Conservation (phyloP, 2,888 invertebrate genomes). For the Ormyrus labotus region DNA sequence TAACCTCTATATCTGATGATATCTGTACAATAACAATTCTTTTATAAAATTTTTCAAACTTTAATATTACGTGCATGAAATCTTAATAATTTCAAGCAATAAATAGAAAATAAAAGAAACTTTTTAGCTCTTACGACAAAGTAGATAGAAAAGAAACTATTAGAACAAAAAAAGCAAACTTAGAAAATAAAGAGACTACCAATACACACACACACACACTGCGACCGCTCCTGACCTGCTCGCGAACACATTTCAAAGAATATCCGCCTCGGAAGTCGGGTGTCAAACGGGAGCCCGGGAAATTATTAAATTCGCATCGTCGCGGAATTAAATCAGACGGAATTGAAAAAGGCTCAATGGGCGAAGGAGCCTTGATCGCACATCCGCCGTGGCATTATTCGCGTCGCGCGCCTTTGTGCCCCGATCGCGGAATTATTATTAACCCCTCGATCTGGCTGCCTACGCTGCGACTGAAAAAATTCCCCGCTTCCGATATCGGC, state of each 20-base stretch:
- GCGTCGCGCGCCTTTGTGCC: background rate
- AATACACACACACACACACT: too few relatives aligned
- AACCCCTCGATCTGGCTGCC: background rate
- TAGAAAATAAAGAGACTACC: constrained; percentile 16
- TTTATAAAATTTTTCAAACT: too few relatives aligned
- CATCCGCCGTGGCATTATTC: too few relatives aligned
- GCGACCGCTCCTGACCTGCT: too few relatives aligned
- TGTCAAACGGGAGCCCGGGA: constrained; percentile 28
- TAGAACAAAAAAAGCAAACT: too few relatives aligned
- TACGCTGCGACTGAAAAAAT: constrained; percentile 27
- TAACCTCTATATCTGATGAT: too few relatives aligned
- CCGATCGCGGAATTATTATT: constrained; percentile 19
- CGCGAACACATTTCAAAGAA: constrained; percentile 35
- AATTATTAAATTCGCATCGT: constrained; percentile 50
- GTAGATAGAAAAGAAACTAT: too few relatives aligned
- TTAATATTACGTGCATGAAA: too few relatives aligned
- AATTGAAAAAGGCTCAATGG: constrained; percentile 44
- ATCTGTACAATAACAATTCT: too few relatives aligned
- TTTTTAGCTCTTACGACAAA: too few relatives aligned
- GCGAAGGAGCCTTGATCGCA: background rate
- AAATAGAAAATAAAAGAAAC: too few relatives aligned
- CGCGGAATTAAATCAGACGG: constrained; percentile 48
- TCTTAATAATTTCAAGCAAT: too few relatives aligned
- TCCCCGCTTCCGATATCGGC: constrained; percentile 32
- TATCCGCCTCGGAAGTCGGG: constrained; percentile 27